Evolutionary conservation across 2,888 invertebrate genomes (phyloP), one percentile per base, ranked within the genome.

Genomic region (Leucophenga maculata): DNA sequence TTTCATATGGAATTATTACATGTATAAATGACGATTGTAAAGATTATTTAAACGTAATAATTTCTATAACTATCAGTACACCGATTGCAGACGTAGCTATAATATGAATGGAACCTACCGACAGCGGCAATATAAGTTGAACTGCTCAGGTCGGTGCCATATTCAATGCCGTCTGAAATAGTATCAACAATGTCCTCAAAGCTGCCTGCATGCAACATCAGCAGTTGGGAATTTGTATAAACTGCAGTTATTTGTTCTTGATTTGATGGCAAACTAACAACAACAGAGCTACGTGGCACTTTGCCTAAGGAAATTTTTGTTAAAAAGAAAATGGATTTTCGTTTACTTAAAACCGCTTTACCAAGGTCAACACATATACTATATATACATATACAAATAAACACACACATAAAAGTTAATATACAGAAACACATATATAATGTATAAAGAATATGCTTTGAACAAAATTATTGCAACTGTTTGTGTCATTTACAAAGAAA

Each of bases 101-200:
- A 26, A 31, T 14, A n/a, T 26, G 59, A 44, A 18, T 9, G 18
- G 46, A 62, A 78, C 84, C 79, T 77, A 85, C 85, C 78, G 73
- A 71, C 75, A 72, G 71, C 70, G 18, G 76, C 74, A 64, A 77
- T 69, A n/a, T 71, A 66, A 26, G 70, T 46, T 48, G 70, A 46
- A 32, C 54, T 39, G 31, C 68, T 66, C 18, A 48, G 92, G 86
- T 93, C 93, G 4, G 92, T 90, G 59, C 92, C 93, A 74, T 92
- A 88, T 89, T 92, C 93, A 77, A 93, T 91, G 75, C 92, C 92
- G 71, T 90, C 89, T 81, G 91, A 90, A 62, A 75, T 69, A 44
- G 67, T 69, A 31, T 74, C 72, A 62, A 69, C 72, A 52, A 74
- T 68, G 48, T 60, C 32, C 57, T 59, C 44, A 52, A 59, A 50